Base-by-base conservation (phyloP, 2,888 invertebrate genomes). In the Diachrysia chrysitis region DNA sequence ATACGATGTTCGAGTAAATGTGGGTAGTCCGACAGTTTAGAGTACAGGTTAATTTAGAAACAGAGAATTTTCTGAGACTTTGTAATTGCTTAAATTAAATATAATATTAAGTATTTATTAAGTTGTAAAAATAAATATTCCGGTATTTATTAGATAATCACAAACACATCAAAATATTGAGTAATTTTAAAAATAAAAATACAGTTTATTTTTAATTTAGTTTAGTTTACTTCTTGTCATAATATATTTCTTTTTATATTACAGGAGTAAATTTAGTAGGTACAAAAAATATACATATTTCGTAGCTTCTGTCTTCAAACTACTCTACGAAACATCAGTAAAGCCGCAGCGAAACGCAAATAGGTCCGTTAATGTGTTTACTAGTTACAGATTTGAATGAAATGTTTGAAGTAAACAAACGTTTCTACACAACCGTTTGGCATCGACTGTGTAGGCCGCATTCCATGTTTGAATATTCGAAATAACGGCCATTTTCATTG, bases 291-390 rank as follows among this genome's bases (percentile, higher is more conserved):
- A 25, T 25, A 3, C 25, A 25, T 25, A 25, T 5, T 10, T n/a
- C 12, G 21, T 12, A 21, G 10, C 10, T 9, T 51, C 48, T 51
- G 48, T 21, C 21, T 19, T 19, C 2, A 51, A 10, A 48, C 42
- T 86, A 81, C 85, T 86, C 90, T 90, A 37, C 19, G 58, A 66
- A 61, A 79, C 85, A 85, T 89, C 87, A 87, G 87, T 85, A 86
- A 86, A 86, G 82, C 78, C 79, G 79, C 59, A 46, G 73, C 83
- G 84, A 83, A 87, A 87, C 88, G 83, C 85, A 89, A 89, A 90
- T 88, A 87, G 85, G 79, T 74, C 82, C 76, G 83, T 81, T 84
- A 84, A 87, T 84, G 82, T 82, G 85, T 86, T 86, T 85, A 84
- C 83, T 79, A 74, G 77, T 76, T 71, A 64, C 69, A 70, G 71